These are phyloP conservation scores for Phrynosoma platyrhinos DNA, from an alignment of 2,113 vertebrate genomes.

Conservation along the genomic window DNA sequence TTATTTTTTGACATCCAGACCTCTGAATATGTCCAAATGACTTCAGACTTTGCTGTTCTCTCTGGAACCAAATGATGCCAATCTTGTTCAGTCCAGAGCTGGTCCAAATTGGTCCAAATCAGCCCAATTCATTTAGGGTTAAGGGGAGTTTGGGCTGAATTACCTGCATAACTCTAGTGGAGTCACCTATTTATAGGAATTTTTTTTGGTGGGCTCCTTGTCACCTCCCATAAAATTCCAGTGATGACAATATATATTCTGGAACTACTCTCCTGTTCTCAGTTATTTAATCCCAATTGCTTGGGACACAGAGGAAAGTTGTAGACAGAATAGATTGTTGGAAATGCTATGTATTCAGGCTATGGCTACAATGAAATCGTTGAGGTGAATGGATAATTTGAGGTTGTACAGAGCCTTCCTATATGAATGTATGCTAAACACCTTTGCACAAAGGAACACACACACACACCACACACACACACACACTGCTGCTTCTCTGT, in stretches of 20 bases:
- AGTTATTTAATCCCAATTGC: not conserved
- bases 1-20: no score
- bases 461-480: not conserved
- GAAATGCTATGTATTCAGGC: not conserved
- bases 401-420: not conserved
- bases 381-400: not conserved
- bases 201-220: not conserved
- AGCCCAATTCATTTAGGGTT: no score
- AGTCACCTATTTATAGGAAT: not conserved
- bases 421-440: not conserved
- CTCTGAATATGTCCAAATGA: no score
- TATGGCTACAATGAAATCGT: not conserved
- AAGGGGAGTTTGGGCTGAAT: no score
- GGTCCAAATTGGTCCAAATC: no score
- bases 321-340: not conserved
- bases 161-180: no score
- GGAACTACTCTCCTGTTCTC: not conserved
- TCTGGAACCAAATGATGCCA: no score
- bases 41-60: no score
- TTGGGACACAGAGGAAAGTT: not conserved
- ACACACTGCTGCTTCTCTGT: not conserved
- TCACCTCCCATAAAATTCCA: not conserved
- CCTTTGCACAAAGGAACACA: not conserved
- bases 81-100: no score
- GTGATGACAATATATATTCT: no score